Percentiles rank a stretch among this genome's conserved stretches.
These are phyloP conservation scores for Paramormyrops kingsleyae DNA, from an alignment of 2,113 vertebrate genomes.

Conservation along the genomic window DNA sequence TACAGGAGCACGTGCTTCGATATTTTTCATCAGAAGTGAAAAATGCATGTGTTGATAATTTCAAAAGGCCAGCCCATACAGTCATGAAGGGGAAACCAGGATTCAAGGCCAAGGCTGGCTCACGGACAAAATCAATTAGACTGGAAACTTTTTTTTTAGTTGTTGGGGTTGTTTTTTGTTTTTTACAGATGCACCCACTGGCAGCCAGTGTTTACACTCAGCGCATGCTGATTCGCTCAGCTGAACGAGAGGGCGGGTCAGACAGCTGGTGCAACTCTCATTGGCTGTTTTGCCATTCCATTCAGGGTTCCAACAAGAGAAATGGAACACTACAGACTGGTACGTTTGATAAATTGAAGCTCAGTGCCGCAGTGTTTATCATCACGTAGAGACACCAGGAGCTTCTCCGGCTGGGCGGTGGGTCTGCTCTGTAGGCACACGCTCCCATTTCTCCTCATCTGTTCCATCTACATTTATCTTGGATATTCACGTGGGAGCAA, in stretches of 20 bases:
- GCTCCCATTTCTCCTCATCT: background rate
- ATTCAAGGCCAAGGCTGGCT: background rate
- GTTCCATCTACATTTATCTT: conserved; percentile 15
- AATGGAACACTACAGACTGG: background rate
- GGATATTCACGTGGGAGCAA: background rate
- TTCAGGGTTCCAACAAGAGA: background rate
- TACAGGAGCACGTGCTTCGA: background rate
- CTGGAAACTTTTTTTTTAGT: background rate
- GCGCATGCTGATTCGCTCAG: background rate
- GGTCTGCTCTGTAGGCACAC: background rate
- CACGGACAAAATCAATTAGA: background rate
- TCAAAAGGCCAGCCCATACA: background rate
- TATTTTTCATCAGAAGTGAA: background rate
- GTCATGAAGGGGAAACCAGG: background rate
- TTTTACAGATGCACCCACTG: background rate
- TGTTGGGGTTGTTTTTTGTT: background rate
- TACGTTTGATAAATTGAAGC: background rate
- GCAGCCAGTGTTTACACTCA: background rate
- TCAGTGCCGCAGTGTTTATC: background rate
- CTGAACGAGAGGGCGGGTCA: background rate
- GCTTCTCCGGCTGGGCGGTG: background rate
- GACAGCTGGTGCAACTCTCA: background rate
- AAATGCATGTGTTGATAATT: background rate
- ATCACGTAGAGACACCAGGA: background rate
- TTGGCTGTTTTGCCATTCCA: background rate